Base-by-base conservation (phyloP, 2,888 invertebrate species). In the Tholera decimalis region DNA sequence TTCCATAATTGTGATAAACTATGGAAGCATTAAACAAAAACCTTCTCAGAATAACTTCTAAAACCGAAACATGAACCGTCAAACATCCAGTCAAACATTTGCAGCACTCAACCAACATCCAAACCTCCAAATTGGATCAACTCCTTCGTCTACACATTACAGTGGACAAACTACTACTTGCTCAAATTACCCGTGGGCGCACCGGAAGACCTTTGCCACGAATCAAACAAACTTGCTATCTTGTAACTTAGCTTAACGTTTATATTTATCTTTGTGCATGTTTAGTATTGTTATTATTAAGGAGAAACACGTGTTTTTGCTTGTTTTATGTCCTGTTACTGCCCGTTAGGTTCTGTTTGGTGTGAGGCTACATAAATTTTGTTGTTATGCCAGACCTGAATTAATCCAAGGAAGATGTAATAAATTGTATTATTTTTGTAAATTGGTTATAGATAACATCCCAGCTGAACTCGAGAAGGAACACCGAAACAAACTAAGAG, bases 151-250 rank as follows among this genome's bases (percentile, higher is more conserved):
- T 22, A 24, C 20, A 57, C 24, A 50, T 49, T 22, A 35, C 37
- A 26, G 39, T 46, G 20, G 24, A 11, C 47, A 13, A 15, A 15
- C 28, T 9, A n/a, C 20, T 56, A 49, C 60, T 55, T 43, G 33
- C 53, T 57, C 67, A 54, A 66, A 67, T 64, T 59, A 74, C 70
- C 81, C 71, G 39, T 62, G 47, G 71, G 82, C 82, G 69, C 47
- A 50, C 33, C 69, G 74, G 71, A 76, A 79, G 81, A 76, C 82
- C 81, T 78, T 77, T 73, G 70, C 71, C 79, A 66, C 77, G 62
- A 83, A 84, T 83, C 82, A 86, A 84, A 82, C 82, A 81, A 85
- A 85, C 82, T 84, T 81, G 70, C 44, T 43, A 56, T 64, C 68
- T 35, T 77, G 67, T 63, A 80, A 79, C 83, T 85, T 79, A 65